These are phyloP conservation scores for Tringa solitaria DNA, from an alignment of 2,113 vertebrate genomes.

Conservation along the genomic window DNA sequence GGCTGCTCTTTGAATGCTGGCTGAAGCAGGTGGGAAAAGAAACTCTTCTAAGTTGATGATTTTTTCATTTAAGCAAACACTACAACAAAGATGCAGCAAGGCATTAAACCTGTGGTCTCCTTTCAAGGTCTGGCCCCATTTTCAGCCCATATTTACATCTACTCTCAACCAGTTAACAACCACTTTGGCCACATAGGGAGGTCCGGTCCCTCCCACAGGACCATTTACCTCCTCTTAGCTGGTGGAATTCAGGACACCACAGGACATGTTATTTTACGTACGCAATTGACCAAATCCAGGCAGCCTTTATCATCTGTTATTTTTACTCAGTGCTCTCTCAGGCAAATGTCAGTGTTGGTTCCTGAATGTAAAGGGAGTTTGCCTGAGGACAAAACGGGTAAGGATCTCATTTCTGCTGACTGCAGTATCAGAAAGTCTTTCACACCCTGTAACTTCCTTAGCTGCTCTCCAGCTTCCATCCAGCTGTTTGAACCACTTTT, in stretches of 20 bases:
- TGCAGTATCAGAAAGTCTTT: background rate
- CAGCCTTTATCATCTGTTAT: background rate
- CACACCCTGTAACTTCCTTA: background rate
- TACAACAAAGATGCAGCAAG: background rate
- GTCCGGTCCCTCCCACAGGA: too few relatives aligned
- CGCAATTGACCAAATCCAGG: background rate
- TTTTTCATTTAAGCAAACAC: background rate
- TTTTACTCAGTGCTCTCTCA: background rate
- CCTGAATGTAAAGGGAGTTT: background rate
- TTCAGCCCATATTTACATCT: background rate
- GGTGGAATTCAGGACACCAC: background rate
- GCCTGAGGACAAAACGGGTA: background rate
- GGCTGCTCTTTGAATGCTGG: background rate
- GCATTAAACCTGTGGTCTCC: background rate
- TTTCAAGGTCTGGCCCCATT: background rate
- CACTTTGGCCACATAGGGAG: background rate
- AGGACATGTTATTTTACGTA: background rate
- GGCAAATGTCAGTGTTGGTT: rapidly evolving
- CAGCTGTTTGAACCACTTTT: background rate
- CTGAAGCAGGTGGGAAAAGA: background rate
- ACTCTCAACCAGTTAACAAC: background rate
- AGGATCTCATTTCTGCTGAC: background rate
- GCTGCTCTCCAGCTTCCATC: background rate
- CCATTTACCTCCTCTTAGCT: background rate
- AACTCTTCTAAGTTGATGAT: background rate